Evolutionary conservation across 2,888 invertebrate species (phyloP), one percentile per base, ranked within the genome.

Genomic region (Reticulitermes lucifugus): DNA sequence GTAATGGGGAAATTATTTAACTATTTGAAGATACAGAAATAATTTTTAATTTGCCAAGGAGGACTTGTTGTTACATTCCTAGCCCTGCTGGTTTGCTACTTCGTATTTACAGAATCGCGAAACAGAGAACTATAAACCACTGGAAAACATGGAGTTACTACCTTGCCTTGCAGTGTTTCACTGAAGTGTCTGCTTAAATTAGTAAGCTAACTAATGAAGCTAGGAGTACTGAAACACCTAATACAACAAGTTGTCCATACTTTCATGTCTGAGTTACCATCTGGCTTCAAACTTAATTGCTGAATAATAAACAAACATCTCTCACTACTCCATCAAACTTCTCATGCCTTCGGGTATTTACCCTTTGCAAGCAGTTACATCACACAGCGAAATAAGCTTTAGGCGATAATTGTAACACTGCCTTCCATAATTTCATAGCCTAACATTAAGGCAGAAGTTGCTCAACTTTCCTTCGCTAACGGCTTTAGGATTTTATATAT

Each of bases 251-350:
- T 71, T 71, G 71, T 71, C 71, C 71, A 71, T 12, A 21, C 60
- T 60, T 60, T 60, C 60, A 18, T 60, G 18, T 60, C 60, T 21
- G 60, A 60, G n/a, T 60, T 60, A 10, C 29, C n/a, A 29, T 71
- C 71, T 35, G 25, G 71, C n/a, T 75, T 43, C 75, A 75, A 75
- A 77, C 9, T 46, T 22, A 81, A 81, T 22, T 81, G 81, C 70
- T 65, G 51, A 81, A 81, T 81, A 65, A 81, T 81, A 81, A 65
- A 70, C 81, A 81, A 81, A 81, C 70, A 81, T n/a, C 43, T 65
- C 35, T 35, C 65, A 43, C 0, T 35, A 70, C 81, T 70, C 70
- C 43, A 81, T 70, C 81, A 65, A 46, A 81, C 70, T 81, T 81
- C 43, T 59, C 4, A 35, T 21, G 10, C 51, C 41, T 14, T 25